Conservation (phyloP, 2,888 invertebrate genomes). For the Clanis bilineata region DNA sequence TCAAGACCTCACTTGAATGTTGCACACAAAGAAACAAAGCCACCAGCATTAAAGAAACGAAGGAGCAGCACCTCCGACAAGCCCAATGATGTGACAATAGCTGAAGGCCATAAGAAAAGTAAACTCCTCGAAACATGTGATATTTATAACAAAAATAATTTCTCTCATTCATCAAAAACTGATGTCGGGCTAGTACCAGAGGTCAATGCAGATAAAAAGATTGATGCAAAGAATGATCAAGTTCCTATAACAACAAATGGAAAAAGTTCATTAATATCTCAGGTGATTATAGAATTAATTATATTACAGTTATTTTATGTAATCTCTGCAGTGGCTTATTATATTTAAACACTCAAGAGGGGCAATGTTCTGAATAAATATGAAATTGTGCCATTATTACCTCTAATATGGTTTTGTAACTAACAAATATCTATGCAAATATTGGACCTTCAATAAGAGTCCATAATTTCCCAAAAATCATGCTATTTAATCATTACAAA, state of each 20-base stretch:
- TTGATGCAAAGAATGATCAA: constrained; percentile 55
- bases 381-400: no score
- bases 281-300: constrained; percentile 59
- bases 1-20: constrained; percentile 58
- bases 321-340: no score
- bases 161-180: constrained; percentile 51
- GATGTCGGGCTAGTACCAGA: constrained; percentile 56
- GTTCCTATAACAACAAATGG: constrained; percentile 61
- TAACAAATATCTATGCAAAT: no score
- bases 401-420: no score
- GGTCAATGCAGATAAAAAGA: constrained; percentile 66
- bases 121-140: constrained; percentile 67
- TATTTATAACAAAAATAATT: constrained; percentile 62
- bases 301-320: neutral
- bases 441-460: no score
- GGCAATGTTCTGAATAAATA: no score
- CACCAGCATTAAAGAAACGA: constrained; percentile 70
- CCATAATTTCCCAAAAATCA: no score
- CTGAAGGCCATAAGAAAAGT: constrained; percentile 62
- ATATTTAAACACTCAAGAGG: no score
- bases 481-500: no score
- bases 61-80: constrained; percentile 76
- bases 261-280: constrained; percentile 49
- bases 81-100: constrained; percentile 63
- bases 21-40: constrained; percentile 63